Evolutionary conservation across 2,888 invertebrate genomes (phyloP), one percentile per base, ranked within the genome.

Genomic region (Timandra comae): DNA sequence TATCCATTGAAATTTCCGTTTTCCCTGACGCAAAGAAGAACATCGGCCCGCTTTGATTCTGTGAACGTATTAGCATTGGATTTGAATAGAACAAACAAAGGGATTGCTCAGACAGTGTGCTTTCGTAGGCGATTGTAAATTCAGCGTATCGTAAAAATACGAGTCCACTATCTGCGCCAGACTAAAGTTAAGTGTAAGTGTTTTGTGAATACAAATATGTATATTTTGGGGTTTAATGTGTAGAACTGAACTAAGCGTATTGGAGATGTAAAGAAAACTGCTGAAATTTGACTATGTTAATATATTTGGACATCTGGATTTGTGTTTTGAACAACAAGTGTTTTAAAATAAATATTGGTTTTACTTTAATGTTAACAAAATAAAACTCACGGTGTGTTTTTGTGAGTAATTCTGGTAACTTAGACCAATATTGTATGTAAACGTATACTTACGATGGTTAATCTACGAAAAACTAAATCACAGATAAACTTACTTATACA

Each of bases 1-100:
- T 62, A 64, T 65, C 65, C 63, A 63, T 65, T 67, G 61, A 69
- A 72, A 72, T 75, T 74, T 77, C 63, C 68, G 64, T 68, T 75
- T 67, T 60, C 64, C 56, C 56, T 59, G 57, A 64, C 61, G 72
- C 72, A 75, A 76, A 76, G 72, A 70, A 69, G 69, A 78, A 70
- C 74, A 74, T 74, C 71, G 72, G 74, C 69, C 73, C 70, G 71
- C 77, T 80, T 78, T 79, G 81, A 80, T 82, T 80, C 78, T 62
- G 69, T 70, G 65, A 76, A 78, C 76, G 79, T 81, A 81, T 81
- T 84, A 81, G 80, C 81, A 82, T 82, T 72, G 73, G 63, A 84
- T 84, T 84, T 84, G 84, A 84, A 84, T 84, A 81, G 80, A 75
- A 84, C 84, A 82, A 82, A 82, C 81, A 82, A 84, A 81, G 78